Evolutionary conservation across 2,113 vertebrate species (phyloP), one percentile per base, ranked within the genome.

Genomic region (Neodontobutis hainanensis): DNA sequence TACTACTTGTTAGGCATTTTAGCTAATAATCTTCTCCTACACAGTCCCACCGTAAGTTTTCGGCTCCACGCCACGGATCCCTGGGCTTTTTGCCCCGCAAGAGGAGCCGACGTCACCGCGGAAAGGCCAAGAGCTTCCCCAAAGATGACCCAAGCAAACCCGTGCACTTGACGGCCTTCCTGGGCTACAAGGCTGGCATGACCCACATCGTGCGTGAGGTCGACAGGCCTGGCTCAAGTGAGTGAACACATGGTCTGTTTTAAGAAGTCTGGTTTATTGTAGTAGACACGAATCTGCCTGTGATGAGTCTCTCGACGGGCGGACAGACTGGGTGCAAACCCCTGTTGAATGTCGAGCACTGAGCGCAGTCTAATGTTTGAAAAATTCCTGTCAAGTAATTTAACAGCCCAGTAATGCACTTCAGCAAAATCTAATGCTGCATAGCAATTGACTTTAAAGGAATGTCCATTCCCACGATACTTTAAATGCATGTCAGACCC

Each of bases 131-230:
- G 95, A 99, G 97, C 85, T 99, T 99, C 80, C 97, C 97, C 50
- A 97, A 94, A 70, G 97, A 99, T 93, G 96, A 98, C 61, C 56
- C 94, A 4, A 94, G 83, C 89, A 98, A 98, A 77, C 97, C 97
- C 0, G 94, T 99, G 2, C 97, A 99, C 36, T 93, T 99, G 55
- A 99, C 97, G 0, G 96, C 97, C 47, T 99, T 98, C 83, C 85
- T 99, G 61, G 96, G 97, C 8, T 99, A 99, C 92, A 99, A 99
- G 85, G 96, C 97, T 10, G 97, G 97, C 88, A 99, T 99, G 97
- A 99, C 97, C 0, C 97, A 99, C 90, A 96, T 98, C 0, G 97
- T 99, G 6, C 95, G 97, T 0, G 97, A 99, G 75, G 97, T 99
- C 0, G 97, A 99, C 84, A 87, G 97, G 63, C 96, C 96, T 27